Evolutionary conservation across 2,888 invertebrate species (phyloP).

Genomic region (Microctonus brassicae): DNA sequence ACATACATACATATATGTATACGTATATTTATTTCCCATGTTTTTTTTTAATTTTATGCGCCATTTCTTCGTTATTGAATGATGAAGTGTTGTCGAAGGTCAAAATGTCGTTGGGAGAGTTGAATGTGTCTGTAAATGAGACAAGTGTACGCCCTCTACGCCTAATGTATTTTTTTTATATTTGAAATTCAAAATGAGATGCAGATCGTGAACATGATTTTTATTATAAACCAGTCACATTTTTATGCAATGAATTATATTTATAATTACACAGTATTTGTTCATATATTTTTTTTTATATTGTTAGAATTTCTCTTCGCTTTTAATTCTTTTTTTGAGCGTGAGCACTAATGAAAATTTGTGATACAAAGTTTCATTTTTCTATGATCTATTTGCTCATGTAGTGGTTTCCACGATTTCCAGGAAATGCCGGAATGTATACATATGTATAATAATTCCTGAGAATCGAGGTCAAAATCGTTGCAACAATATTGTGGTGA

Average conservation of each 20-base stretch:
- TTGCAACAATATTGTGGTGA: neutral
- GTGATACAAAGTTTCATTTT: neutral
- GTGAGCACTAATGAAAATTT: neutral
- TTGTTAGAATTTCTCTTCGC: no score
- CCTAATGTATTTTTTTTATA: no score
- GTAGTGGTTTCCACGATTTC: conserved; percentile 51
- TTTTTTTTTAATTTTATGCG: conserved; percentile 4
- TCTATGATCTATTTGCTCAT: neutral
- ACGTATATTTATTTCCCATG: neutral
- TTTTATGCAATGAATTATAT: neutral
- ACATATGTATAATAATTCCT: conserved; percentile 40
- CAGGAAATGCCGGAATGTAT: conserved; percentile 37
- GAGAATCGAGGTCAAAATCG: conserved; percentile 52
- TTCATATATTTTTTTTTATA: no score
- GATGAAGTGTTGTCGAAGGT: neutral
- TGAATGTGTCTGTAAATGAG: neutral
- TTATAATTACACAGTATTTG: no score
- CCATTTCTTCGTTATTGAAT: neutral
- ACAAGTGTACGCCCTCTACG: neutral
- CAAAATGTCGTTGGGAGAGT: neutral
- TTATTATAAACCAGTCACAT: neutral
- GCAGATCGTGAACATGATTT: neutral
- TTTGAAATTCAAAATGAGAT: conserved; percentile 8
- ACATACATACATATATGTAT: neutral
- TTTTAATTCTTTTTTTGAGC: neutral